phyloP scores from a whole-genome alignment of 1,140 invertebrate genomes.

The Drosophila oshimai region DNA sequence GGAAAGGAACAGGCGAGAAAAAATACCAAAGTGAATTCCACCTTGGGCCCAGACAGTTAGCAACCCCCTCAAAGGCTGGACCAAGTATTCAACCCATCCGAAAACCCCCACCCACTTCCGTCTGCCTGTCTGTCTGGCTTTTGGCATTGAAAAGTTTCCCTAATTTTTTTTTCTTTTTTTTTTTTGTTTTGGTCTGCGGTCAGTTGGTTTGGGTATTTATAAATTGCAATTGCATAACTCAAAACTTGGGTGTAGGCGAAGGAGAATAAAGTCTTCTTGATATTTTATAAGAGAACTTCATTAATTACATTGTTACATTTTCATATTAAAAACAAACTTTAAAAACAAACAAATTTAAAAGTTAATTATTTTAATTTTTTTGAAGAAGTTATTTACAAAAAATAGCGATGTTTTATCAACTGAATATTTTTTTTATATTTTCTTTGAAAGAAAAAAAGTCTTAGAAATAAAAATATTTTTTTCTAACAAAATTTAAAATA shows the following conservation, averaged over 20 bases:
- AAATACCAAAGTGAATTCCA: constrained; percentile 32
- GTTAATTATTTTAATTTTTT: too few relatives aligned
- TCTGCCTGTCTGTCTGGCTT: constrained; percentile 34
- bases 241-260: not conserved
- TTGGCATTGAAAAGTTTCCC: constrained; percentile 44
- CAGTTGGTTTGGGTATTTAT: constrained; percentile 15
- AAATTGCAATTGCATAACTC: constrained; percentile 26
- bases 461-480: too few relatives aligned
- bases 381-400: too few relatives aligned
- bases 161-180: not conserved
- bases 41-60: constrained; percentile 32
- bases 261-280: not conserved
- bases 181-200: constrained; percentile 3
- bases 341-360: too few relatives aligned
- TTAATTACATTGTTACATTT: too few relatives aligned
- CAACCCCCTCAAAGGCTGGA: constrained; percentile 35
- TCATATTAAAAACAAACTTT: too few relatives aligned
- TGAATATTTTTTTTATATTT: too few relatives aligned
- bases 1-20: constrained; percentile 19
- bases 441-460: too few relatives aligned
- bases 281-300: too few relatives aligned
- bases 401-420: too few relatives aligned
- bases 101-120: constrained; percentile 17
- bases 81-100: constrained; percentile 46
- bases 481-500: too few relatives aligned